Base-by-base conservation (phyloP, 2,888 invertebrate genomes). In the Diaperis boleti region DNA sequence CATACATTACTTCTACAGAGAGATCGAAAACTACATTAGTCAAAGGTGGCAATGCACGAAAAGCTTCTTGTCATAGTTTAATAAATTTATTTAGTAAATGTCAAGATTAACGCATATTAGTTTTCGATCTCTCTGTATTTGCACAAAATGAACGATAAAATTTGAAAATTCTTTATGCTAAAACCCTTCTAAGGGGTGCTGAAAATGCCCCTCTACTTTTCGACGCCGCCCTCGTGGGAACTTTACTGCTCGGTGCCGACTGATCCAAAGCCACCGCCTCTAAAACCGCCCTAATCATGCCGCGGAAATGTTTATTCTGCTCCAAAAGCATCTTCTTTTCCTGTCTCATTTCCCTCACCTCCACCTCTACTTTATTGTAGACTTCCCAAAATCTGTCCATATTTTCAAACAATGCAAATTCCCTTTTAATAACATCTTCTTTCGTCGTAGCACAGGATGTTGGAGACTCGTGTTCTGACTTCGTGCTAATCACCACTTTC, bases 301-400 rank as follows among this genome's bases (percentile, higher is more conserved):
- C 74, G 63, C 79, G 78, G 52, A 84, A 65, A 41, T 78, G 72
- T 45, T 82, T 79, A 74, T 87, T 87, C 71, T 86, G 85, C 41
- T 79, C 73, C 31, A 76, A 62, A 44, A 84, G 78, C 55, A 37
- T 74, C 59, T 81, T 75, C n/a, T 83, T 83, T 56, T 83, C 81
- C 42, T 80, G 79, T 66, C 82, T 84, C 61, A 86, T 72, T 26
- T 76, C 75, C 39, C 71, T 67, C 37, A 70, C 72, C 50, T 79
- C 78, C 2, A 81, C 67, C 37, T 82, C 71, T 0, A 82, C 84
- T 69, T 83, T 83, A 72, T 84, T 86, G 72, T 80, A 84, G 5
- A 82, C 74, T 69, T 80, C 78, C 86, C 86, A 86, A 73, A 86
- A 84, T 62, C 82, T 81, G 59, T 85, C 84, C 73, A 86, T 59